A percentile compares a stretch with the other conserved stretches of the same genome.
Evolutionary conservation across 2,797 vertebrate species (phyloP).

Genomic region (Gila robusta): DNA sequence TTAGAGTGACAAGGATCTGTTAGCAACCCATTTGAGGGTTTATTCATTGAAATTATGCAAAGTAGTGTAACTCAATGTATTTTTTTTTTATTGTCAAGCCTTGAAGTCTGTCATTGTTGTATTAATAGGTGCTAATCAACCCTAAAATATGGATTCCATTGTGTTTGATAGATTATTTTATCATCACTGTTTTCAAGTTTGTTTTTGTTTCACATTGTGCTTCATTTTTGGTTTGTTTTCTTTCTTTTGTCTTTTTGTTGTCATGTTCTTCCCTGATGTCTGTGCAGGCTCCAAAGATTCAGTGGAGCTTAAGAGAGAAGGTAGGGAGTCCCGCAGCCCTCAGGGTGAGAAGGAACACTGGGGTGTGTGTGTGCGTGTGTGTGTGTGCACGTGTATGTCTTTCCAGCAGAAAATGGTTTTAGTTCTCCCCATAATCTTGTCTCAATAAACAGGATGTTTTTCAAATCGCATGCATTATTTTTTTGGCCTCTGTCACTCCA

Average conservation of each 20-base stretch:
- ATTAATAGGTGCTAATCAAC: not conserved
- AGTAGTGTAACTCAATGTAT: not conserved
- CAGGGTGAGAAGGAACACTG: slow-evolving; percentile 77
- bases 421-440: slow-evolving; percentile 34
- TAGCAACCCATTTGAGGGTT: not conserved
- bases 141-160: not conserved
- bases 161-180: slow-evolving; percentile 1
- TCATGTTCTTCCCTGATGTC: slow-evolving; percentile 68
- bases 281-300: slow-evolving; percentile 83
- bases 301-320: slow-evolving; percentile 86
- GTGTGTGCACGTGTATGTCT: slow-evolving; percentile 30
- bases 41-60: not conserved
- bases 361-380: slow-evolving; percentile 47
- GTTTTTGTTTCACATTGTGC: slow-evolving; percentile 51
- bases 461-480: slow-evolving; percentile 30
- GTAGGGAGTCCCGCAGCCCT: slow-evolving; percentile 80
- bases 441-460: slow-evolving; percentile 51
- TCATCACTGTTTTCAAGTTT: slow-evolving; percentile 32
- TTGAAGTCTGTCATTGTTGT: slow-evolving; percentile 18
- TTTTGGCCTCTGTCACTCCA: slow-evolving; percentile 28
- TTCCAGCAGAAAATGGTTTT: slow-evolving; percentile 8
- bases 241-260: slow-evolving; percentile 64
- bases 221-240: slow-evolving; percentile 64
- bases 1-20: slow-evolving; percentile 9
- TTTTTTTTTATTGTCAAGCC: not conserved